Percentiles rank a stretch among this genome's conserved stretches.
These are phyloP conservation scores for Zaprionus kolodkinae DNA, from an alignment of 1,140 invertebrate genomes.

Conservation along the genomic window DNA sequence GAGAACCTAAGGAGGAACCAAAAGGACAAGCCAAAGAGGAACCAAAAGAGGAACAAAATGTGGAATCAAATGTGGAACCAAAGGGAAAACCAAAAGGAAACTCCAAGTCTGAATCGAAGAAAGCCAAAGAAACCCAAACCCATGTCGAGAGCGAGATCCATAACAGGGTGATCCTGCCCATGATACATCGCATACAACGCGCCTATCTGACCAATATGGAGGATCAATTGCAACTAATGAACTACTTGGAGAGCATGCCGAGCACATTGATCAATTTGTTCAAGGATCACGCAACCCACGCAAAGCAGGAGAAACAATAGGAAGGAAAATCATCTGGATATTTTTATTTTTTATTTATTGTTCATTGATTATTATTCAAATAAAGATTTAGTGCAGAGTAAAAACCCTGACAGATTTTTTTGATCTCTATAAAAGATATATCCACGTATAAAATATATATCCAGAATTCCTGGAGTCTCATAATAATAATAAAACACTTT, in stretches of 20 bases:
- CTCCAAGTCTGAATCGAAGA: not conserved
- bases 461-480: no score
- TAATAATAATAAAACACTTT: not conserved
- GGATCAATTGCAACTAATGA: not conserved
- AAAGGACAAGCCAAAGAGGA: not conserved
- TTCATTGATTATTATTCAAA: no score
- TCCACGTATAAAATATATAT: no score
- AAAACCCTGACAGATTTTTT: no score
- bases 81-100: not conserved
- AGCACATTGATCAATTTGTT: not conserved
- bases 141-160: not conserved
- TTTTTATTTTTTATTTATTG: not conserved
- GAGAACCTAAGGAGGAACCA: not conserved
- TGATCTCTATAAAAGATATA: no score
- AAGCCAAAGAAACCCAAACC: not conserved
- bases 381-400: no score
- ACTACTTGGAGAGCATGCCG: not conserved
- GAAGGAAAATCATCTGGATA: not conserved
- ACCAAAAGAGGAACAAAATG: no score
- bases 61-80: not conserved
- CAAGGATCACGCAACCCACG: not conserved
- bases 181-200: conserved; percentile 15
- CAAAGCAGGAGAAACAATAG: not conserved
- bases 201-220: not conserved
- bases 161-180: not conserved